phyloP scores from a whole-genome alignment of 2,113 vertebrate species.

The Ageneiosus marmoratus region DNA sequence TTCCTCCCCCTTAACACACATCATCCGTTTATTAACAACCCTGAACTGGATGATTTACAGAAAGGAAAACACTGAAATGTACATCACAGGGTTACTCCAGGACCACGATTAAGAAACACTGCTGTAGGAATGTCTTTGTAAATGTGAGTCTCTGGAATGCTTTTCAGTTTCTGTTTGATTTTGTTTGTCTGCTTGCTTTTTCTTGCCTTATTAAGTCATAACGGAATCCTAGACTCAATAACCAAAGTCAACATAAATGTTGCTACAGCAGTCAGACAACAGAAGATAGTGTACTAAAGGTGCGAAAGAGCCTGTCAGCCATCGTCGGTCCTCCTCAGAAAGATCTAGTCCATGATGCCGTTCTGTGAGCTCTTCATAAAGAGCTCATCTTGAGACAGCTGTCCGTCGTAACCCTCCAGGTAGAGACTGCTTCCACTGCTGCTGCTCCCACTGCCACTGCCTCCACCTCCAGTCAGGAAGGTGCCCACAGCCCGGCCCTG shows the following conservation, averaged over 20 bases:
- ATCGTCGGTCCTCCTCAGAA: not conserved
- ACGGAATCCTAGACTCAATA: constrained; percentile 7
- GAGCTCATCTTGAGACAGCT: constrained; percentile 83
- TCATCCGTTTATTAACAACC: not conserved
- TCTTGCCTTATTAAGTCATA: not conserved
- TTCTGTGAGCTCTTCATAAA: constrained; percentile 83
- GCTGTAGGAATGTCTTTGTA: not conserved
- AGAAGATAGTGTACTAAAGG: not conserved
- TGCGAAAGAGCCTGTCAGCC: not conserved
- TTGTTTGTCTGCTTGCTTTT: not conserved
- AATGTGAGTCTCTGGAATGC: constrained; percentile 11
- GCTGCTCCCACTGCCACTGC: constrained; percentile 70
- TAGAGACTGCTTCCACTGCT: constrained; percentile 83
- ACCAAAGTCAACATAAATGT: not conserved
- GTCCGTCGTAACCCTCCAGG: constrained; percentile 87
- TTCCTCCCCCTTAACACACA: not conserved
- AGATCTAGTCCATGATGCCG: constrained; percentile 83
- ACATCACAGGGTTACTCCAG: not conserved
- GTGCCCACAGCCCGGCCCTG: constrained; percentile 94
- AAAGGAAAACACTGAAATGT: not conserved
- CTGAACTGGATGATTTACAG: not conserved
- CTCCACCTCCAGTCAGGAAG: constrained; percentile 77
- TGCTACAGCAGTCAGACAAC: not conserved
- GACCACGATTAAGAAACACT: not conserved
- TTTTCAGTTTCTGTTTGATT: not conserved